Base-by-base conservation (phyloP, 2,113 vertebrate genomes). In the Archilochus colubris region DNA sequence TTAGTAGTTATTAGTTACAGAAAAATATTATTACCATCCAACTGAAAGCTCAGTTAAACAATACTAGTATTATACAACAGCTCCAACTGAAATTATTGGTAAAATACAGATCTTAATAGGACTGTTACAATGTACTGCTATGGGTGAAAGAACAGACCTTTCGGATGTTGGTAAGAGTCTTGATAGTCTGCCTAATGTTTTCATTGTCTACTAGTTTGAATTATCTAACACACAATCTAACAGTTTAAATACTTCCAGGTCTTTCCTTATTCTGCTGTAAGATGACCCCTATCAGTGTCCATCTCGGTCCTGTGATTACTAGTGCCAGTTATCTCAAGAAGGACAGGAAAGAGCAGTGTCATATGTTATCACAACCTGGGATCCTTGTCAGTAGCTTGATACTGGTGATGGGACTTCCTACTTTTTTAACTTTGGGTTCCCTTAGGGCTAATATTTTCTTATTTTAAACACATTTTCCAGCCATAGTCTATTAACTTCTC, bases 321-420 rank as follows among this genome's bases (percentile, higher is more conserved):
- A 44, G 5, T 1, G 17, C 0, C 7, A 36, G 2, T 54, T 54
- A 24, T 75, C 22, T 57, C 9, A 38, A 30, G 21, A 40, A 58
- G 4, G 28, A 61, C 12, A 5, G 2, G 19, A 3, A 73, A 77
- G 22, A 24, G 16, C 13, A 57, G 17, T 24, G 3, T 44, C 43
- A 3, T 6, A 80, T 16, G 3, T 7, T 48, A 6, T 20, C 21
- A 17, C 24, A 55, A 16, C 11, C 9, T 48, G 24, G 3, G 9
- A 3, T 43, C 50, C 40, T 73, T 86, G 27, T 10, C 38, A 31
- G 24, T 13, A 43, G 8, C 10, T 62, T 14, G 28, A 8, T 48
- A 21, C 3, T 61, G 28, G 5, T n/a, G 17, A 36, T 12, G 4
- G 1, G 6, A 1, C 5, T 46, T 76, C 40, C 8, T 51, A 20